phyloP scores from a whole-genome alignment of 2,797 vertebrate genomes.

The Sebastes matsubarae region DNA sequence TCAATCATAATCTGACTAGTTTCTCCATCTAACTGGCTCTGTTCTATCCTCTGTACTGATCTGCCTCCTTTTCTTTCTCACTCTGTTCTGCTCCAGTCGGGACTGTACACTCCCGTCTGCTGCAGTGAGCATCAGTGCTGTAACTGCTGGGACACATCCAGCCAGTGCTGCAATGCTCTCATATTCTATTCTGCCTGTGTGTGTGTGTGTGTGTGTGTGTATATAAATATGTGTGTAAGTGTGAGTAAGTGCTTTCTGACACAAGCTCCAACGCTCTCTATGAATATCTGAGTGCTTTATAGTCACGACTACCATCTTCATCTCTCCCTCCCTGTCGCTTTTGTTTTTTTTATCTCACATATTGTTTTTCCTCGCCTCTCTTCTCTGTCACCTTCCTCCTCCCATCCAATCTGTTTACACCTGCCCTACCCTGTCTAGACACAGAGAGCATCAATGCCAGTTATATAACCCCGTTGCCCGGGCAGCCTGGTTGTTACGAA shows the following conservation, averaged over 20 bases:
- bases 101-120: conserved; percentile 71
- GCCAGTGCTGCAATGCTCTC: conserved; percentile 80
- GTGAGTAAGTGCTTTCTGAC: conserved; percentile 72
- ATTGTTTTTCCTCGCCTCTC: background rate
- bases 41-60: background rate
- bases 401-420: conserved; percentile 35
- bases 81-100: conserved; percentile 39
- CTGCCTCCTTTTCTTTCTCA: conserved; percentile 37
- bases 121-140: conserved; percentile 75
- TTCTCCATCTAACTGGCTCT: conserved; percentile 12
- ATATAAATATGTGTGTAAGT: conserved; percentile 19
- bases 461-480: conserved; percentile 33
- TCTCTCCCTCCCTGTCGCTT: background rate
- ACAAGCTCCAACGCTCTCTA: conserved; percentile 49
- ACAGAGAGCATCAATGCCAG: conserved; percentile 26
- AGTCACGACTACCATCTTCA: conserved; percentile 47
- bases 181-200: conserved; percentile 76
- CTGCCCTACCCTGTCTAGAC: conserved; percentile 44
- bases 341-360: background rate
- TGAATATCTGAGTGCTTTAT: conserved; percentile 64
- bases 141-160: conserved; percentile 79
- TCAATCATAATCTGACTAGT: conserved; percentile 1
- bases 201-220: conserved; percentile 40
- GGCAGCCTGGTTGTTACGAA: conserved; percentile 10
- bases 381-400: conserved; percentile 29